A percentile compares a stretch with the other conserved stretches of the same genome.
phyloP scores from a whole-genome alignment of 2,113 vertebrate species.

The Coracopsis vasa region DNA sequence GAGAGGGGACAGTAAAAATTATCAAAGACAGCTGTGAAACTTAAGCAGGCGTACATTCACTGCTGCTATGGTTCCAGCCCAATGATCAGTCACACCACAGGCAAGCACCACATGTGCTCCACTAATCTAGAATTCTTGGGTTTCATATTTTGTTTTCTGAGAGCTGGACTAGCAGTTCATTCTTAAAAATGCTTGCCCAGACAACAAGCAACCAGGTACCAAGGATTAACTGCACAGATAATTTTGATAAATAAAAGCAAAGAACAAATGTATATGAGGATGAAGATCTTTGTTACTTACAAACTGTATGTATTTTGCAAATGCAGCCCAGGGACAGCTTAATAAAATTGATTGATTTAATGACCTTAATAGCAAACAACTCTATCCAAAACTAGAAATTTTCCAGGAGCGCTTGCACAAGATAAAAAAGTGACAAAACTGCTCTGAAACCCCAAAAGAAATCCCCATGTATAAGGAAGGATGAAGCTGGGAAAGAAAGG shows the following conservation, averaged over 20 bases:
- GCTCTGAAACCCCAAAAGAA: neutral
- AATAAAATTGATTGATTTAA: neutral
- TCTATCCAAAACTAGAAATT: neutral
- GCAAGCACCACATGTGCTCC: neutral
- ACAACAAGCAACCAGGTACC: neutral
- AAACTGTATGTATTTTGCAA: neutral
- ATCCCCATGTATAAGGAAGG: neutral
- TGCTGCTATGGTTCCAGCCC: neutral
- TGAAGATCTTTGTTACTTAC: fast-evolving
- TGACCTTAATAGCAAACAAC: neutral
- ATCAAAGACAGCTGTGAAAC: neutral
- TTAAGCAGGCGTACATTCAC: neutral
- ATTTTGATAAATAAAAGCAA: neutral
- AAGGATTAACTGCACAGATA: neutral
- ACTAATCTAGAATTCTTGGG: neutral
- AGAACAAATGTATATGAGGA: neutral
- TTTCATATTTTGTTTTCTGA: neutral
- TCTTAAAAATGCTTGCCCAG: neutral
- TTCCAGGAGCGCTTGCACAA: neutral
- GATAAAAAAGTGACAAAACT: neutral
- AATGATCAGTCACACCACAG: neutral
- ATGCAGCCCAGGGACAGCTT: neutral
- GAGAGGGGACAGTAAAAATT: neutral
- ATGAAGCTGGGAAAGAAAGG: neutral
- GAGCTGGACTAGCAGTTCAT: neutral